phyloP scores from a whole-genome alignment of 53 echinoderm and acorn worm genomes.

The Temnopleurus reevesii region DNA sequence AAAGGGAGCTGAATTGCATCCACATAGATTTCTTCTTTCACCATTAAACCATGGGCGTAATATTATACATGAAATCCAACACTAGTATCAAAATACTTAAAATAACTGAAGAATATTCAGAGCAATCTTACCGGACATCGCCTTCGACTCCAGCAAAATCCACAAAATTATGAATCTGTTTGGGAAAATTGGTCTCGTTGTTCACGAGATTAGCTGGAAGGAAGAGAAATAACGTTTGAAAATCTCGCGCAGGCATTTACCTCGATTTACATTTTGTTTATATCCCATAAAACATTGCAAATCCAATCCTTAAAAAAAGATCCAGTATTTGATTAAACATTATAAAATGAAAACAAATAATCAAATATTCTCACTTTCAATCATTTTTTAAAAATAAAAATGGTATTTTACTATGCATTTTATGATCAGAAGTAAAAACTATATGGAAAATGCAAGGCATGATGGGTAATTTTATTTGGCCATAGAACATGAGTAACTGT shows the following conservation, averaged over 20 bases:
- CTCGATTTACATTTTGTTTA: not conserved
- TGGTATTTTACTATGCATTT: too few species aligned
- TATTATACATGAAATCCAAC: too few species aligned
- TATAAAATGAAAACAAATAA: not conserved
- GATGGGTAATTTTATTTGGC: conserved; percentile 27
- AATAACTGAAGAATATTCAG: too few species aligned
- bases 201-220: not conserved
- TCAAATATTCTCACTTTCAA: too few species aligned
- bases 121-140: too few species aligned
- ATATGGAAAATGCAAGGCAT: not conserved
- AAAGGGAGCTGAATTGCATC: too few species aligned
- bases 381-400: too few species aligned
- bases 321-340: not conserved
- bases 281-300: not conserved
- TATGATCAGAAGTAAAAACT: not conserved
- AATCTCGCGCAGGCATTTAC: not conserved
- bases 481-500: not conserved
- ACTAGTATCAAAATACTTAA: too few species aligned
- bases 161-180: too few species aligned
- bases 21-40: too few species aligned
- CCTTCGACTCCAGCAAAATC: too few species aligned
- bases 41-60: too few species aligned
- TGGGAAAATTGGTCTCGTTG: not conserved
- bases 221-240: not conserved
- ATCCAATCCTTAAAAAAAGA: not conserved